Evolutionary conservation across 2,113 vertebrate species (phyloP), one percentile per base, ranked within the genome.

Genomic region (Myrmecophaga tridactyla): DNA sequence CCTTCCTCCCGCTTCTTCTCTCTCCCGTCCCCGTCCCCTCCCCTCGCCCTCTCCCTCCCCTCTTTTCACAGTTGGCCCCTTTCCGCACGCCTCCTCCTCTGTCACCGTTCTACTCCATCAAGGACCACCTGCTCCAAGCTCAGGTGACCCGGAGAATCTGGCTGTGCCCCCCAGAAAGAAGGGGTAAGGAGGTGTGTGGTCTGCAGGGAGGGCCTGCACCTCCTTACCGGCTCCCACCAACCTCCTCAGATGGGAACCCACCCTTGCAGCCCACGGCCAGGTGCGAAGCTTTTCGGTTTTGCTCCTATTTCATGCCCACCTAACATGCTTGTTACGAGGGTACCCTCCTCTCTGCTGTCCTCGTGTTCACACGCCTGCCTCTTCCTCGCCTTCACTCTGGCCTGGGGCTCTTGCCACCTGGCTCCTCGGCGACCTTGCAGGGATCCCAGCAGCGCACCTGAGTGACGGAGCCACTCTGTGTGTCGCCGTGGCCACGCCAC

Each of bases 1-100:
- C 96, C 91, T 93, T 94, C 98, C 86, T 89, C 77, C 97, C 89
- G 95, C 80, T 97, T 87, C 95, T 72, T 70, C 60, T 75, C 80
- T 51, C 84, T 90, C 92, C n/a, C 75, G 82, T 21, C 82, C 4
- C 78, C 92, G 87, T 92, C 94, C 39, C 93, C 67, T 80, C 25
- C 34, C 23, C 46, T 8, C 4, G 4, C 78, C 11, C 27, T 46
- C 89, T 5, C 2, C 11, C 10, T 6, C 46, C 12, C 4, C 78
- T 0, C 0, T 0, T 58, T 58, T 7, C 56, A 21, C 21, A 23
- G 56, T 21, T 4, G 17, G 17, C 20, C 6, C 6, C 7, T 17
- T 25, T 8, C 80, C 25, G 0, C 1, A 8, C 36, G 31, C 18
- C 53, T 18, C 67, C 69, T 17, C 39, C 1, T 20, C 25, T 3